Evolutionary conservation across 2,797 vertebrate species (phyloP).

Genomic region (Poecile montanus): DNA sequence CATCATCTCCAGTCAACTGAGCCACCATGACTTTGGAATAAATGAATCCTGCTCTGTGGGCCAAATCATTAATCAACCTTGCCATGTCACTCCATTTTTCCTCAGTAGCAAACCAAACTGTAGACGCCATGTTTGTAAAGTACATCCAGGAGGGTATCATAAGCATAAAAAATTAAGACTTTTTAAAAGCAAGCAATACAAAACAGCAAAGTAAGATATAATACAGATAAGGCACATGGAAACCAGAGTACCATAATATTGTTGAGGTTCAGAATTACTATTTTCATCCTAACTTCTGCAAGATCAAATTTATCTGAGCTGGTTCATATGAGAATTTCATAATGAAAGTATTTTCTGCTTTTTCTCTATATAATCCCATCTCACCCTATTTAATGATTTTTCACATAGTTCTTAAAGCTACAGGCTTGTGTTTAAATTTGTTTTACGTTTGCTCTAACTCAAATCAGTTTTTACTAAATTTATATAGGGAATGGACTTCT

Average conservation of each 20-base stretch:
- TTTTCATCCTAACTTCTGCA: not conserved
- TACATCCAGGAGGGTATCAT: conserved; percentile 1
- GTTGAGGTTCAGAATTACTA: too few species aligned
- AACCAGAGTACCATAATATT: not conserved
- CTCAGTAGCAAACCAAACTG: not conserved
- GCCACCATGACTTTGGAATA: conserved; percentile 45
- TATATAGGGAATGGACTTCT: not conserved
- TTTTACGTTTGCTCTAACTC: not conserved
- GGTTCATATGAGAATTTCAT: not conserved
- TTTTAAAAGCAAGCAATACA: not conserved
- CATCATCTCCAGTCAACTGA: conserved; percentile 42
- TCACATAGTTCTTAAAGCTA: not conserved
- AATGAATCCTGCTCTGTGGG: conserved; percentile 28
- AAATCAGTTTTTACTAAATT: not conserved
- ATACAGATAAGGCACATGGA: not conserved
- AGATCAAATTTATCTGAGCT: not conserved
- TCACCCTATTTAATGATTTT: not conserved
- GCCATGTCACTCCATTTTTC: not conserved
- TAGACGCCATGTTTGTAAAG: not conserved
- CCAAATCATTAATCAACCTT: conserved; percentile 55
- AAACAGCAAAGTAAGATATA: not conserved
- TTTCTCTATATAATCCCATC: not conserved
- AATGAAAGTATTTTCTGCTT: not conserved
- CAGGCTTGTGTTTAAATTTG: not conserved
- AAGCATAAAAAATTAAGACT: conserved; percentile 33